Evolutionary conservation across 2,888 invertebrate species (phyloP).

Genomic region (Volucella inflata): DNA sequence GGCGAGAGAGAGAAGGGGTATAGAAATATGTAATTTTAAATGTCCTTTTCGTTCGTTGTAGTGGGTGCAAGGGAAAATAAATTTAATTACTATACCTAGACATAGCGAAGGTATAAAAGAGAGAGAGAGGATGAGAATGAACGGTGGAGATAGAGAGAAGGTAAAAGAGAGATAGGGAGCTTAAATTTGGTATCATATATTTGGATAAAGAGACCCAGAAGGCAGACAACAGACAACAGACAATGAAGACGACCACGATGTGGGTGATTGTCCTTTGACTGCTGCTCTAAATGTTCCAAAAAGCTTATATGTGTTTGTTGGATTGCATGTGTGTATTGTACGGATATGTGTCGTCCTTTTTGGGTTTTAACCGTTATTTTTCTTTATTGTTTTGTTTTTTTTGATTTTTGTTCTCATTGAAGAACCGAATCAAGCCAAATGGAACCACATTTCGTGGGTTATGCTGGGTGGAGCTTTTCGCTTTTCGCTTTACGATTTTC

Average conservation of each 20-base stretch:
- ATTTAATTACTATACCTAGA: conserved; percentile 59
- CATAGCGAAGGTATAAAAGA: not conserved
- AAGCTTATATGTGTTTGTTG: conserved; percentile 57
- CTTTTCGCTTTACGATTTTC: not conserved
- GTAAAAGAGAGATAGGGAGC: conserved; percentile 1
- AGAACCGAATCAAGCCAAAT: conserved; percentile 26
- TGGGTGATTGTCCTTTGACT: conserved; percentile 74
- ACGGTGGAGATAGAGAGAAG: not conserved
- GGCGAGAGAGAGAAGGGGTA: not conserved
- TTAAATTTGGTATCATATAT: too few relatives aligned
- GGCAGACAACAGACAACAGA: conserved; percentile 26
- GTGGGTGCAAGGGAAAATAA: conserved; percentile 64
- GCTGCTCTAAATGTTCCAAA: conserved; percentile 64
- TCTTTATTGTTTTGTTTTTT: too few relatives aligned
- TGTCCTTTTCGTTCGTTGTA: not conserved
- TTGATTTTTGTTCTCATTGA: not conserved
- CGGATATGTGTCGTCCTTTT: conserved; percentile 62
- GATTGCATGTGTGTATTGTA: not conserved
- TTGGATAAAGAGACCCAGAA: conserved; percentile 22
- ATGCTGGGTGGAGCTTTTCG: conserved; percentile 67
- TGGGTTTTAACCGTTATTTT: not conserved
- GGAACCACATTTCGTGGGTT: conserved; percentile 69
- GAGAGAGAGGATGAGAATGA: conserved; percentile 20
- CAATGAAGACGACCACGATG: conserved; percentile 25
- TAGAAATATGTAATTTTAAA: not conserved